Evolutionary conservation across 2,888 invertebrate genomes (phyloP), one percentile per base, ranked within the genome.

Genomic region (Clunio marinus): DNA sequence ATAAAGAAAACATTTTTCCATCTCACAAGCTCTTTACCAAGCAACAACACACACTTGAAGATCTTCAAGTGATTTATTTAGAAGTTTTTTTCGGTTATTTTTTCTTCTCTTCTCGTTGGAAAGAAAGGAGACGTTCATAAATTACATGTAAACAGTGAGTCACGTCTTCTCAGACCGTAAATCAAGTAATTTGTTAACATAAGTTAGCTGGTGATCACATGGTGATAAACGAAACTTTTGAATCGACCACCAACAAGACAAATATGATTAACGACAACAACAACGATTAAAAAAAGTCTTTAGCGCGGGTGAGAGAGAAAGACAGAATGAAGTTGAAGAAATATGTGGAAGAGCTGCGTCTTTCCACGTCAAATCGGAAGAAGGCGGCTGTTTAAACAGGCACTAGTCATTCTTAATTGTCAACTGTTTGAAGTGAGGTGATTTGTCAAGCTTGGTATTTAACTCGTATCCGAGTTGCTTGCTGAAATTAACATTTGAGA

Each of bases 121-220:
- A 15, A 27, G 15, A n/a, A 62, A 62, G 62, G 62, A 37, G 62
- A 62, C 62, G 45, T 62, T 35, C 62, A 62, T 62, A 62, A 62
- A 62, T 62, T 35, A 62, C 62, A 62, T 37, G 25, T 7, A 32
- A 62, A 37, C 37, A 62, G 35, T 41, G 41, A 62, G 62, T 62
- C 62, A 62, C 62, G 62, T 62, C n/a, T 17, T 25, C 8, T 8
- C 27, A 17, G 41, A 62, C 41, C 35, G 62, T 62, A 62, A 62
- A 62, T 62, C 62, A 62, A 41, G 62, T 41, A 62, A 62, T 62
- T 62, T 62, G 62, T 62, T 62, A 59, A 59, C 59, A 59, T 59
- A 32, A 7, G 41, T 41, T 41, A 3, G 41, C 15, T 15, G 41
- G 41, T 13, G 41, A 32, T 32, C 35, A 32, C 35, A 32, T 32